A percentile compares a stretch with the other conserved stretches of the same genome.
phyloP scores from a whole-genome alignment of 1,140 invertebrate genomes.

The Dendroctonus ponderosae region DNA sequence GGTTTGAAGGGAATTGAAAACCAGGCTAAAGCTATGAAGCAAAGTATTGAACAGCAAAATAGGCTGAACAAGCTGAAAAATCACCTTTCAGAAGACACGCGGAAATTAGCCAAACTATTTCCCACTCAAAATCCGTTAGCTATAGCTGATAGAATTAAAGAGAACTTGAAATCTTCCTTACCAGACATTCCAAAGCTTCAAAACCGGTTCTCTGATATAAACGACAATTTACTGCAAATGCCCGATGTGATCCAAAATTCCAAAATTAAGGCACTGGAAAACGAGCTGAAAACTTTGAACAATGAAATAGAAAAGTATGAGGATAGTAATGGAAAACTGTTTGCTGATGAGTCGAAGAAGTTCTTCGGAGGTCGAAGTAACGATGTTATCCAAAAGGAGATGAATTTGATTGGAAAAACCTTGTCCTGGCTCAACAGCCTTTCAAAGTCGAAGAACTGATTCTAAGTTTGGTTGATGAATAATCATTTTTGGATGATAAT shows the following conservation, averaged over 20 bases:
- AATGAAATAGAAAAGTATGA: conserved; percentile 34
- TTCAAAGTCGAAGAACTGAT: not conserved
- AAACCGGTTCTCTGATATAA: conserved; percentile 7
- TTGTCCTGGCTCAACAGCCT: conserved; percentile 24
- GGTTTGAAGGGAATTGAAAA: not conserved
- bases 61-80: not conserved
- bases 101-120: not conserved
- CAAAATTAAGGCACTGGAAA: conserved; percentile 28
- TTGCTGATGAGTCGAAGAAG: conserved; percentile 31
- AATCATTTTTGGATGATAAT: too few species aligned
- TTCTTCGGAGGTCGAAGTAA: conserved; percentile 32
- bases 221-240: conserved; percentile 10
- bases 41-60: not conserved
- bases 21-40: not conserved
- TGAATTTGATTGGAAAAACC: conserved; percentile 26
- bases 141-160: conserved; percentile 7
- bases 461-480: too few species aligned
- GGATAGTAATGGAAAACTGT: conserved; percentile 30
- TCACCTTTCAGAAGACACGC: not conserved
- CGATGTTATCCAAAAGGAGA: conserved; percentile 28
- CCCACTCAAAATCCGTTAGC: not conserved
- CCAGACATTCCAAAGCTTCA: not conserved
- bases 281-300: conserved; percentile 33
- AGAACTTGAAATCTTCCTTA: conserved; percentile 2
- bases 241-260: conserved; percentile 5